Base-by-base conservation (phyloP, 2,113 vertebrate species). In the Osmerus mordax region DNA sequence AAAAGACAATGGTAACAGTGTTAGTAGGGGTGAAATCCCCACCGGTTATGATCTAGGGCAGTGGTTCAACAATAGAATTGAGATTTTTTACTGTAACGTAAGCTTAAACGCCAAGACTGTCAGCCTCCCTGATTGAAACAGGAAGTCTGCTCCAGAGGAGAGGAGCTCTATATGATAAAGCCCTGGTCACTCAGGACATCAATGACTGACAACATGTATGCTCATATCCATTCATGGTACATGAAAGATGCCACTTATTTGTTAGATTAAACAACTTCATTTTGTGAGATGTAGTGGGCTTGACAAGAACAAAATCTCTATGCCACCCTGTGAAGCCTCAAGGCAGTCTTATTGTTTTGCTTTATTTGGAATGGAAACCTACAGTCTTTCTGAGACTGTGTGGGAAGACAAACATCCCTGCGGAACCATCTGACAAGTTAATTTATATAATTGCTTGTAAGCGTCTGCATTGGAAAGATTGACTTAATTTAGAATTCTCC, bases 371-470 rank as follows among this genome's bases (percentile, higher is more conserved):
- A 69, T 51, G 64, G 68, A 72, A 71, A 72, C 75, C 78, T 69
- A 55, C 75, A 72, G 80, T 86, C 79, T 62, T 63, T 70, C 19
- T 29, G 80, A 71, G 64, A 77, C 84, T 58, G 71, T 73, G 77
- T 66, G 65, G 84, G 61, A 65, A 89, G 83, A 87, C 81, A 74
- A 80, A 80, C 67, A 56, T 84, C 86, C 88, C 84, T 67, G 80
- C 58, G 83, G 86, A 86, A 68, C 72, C 76, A 80, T 88, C 87
- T 91, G 90, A 91, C 90, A 91, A 85, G 80, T 86, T 91, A 81
- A 90, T 91, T 88, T 84, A 81, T 89, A 72, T 86, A 89, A 90
- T 90, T 89, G 84, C 79, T 84, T 21, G 23, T 81, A 88, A 88
- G 83, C 84, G 83, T 87, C 81, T 90, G 85, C 78, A 71, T 67